Conservation (phyloP, 1,140 invertebrate genomes). For the Thalassaphorura encarpata region DNA sequence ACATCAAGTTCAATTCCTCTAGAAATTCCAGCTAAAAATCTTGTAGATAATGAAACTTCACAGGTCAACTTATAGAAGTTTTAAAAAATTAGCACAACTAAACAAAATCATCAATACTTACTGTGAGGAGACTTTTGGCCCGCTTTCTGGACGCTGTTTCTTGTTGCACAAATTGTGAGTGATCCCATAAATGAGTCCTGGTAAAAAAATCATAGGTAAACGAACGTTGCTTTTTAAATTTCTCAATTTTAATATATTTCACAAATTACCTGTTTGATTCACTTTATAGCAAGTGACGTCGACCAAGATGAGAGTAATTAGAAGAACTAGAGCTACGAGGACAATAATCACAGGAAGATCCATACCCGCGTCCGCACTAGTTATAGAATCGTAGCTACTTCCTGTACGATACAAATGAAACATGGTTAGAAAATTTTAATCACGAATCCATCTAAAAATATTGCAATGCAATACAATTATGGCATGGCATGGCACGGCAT, state of each 20-base stretch:
- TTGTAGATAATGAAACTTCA: too few species aligned
- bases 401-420: neutral
- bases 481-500: too few species aligned
- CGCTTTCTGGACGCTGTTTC: conserved; percentile 39
- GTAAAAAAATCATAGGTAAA: neutral
- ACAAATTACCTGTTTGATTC: conserved; percentile 42
- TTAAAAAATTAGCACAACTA: too few species aligned
- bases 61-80: too few species aligned
- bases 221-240: neutral
- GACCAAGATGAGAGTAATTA: conserved; percentile 62
- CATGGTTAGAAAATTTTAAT: too few species aligned
- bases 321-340: conserved; percentile 58
- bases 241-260: neutral
- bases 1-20: too few species aligned
- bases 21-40: too few species aligned
- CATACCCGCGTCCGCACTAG: conserved; percentile 38
- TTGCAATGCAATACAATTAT: too few species aligned
- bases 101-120: too few species aligned
- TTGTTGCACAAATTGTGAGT: conserved; percentile 37
- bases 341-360: conserved; percentile 66
- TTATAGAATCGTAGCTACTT: neutral
- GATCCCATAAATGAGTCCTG: conserved; percentile 56
- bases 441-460: too few species aligned
- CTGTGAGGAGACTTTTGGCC: neutral
- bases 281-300: conserved; percentile 60